These are phyloP conservation scores for Rattus norvegicus DNA, from an alignment of 2,113 vertebrate species.

Conservation along the genomic window GRCr8 NC_086032.1:24849501-24850000, in stretches of 20 bases:
- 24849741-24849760: slow-evolving; percentile 48
- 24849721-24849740: neutral
- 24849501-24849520: neutral
- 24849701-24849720: slow-evolving; percentile 1
- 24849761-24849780: neutral
- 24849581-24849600: neutral
- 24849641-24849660: neutral
- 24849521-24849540: too few species aligned
- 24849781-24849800: slow-evolving; percentile 36
- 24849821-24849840: neutral
- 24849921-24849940: neutral
- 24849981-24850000: neutral
- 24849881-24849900: neutral
- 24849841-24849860: neutral
- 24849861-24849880: neutral
- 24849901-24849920: neutral
- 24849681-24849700: neutral
- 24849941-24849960: neutral
- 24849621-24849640: neutral
- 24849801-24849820: neutral
- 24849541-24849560: neutral
- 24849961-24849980: neutral
- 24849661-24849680: neutral
- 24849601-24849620: neutral
- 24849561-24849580: neutral